Evolutionary conservation across 1,140 invertebrate genomes (phyloP).

Genomic region (Yoshiicerus persimilis): DNA sequence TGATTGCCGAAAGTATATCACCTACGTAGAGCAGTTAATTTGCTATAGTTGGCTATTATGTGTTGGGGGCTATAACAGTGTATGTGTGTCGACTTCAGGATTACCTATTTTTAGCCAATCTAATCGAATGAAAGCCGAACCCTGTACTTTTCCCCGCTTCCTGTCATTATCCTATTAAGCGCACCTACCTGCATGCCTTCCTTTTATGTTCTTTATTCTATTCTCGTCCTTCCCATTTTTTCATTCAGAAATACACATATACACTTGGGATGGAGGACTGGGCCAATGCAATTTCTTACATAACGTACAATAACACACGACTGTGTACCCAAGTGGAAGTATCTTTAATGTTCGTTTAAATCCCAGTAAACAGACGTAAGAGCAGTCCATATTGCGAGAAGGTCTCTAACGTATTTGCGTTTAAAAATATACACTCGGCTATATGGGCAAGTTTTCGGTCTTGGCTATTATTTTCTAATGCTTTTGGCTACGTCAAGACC

Average conservation of each 20-base stretch:
- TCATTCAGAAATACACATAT: background rate
- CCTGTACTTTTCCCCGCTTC: conserved; percentile 11
- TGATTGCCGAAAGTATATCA: background rate
- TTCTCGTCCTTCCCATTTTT: background rate
- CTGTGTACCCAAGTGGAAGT: background rate
- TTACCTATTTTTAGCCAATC: conserved; percentile 17
- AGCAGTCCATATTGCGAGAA: background rate
- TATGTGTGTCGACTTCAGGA: conserved; percentile 4
- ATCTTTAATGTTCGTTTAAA: background rate
- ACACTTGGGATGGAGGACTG: background rate
- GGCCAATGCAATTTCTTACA: background rate
- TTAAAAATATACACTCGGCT: background rate
- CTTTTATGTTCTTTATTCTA: background rate
- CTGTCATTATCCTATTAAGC: conserved; percentile 11
- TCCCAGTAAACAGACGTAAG: background rate
- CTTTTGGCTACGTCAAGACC: background rate
- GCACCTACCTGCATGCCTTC: background rate
- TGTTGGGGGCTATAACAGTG: background rate
- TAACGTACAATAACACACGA: background rate
- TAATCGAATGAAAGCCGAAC: conserved; percentile 12
- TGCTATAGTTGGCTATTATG: background rate
- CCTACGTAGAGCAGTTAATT: background rate
- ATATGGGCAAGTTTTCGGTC: background rate
- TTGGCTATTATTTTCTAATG: background rate
- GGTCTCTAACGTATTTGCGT: background rate